Base-by-base conservation (phyloP, 2,797 vertebrate genomes). In the Anguilla marmorata region DNA sequence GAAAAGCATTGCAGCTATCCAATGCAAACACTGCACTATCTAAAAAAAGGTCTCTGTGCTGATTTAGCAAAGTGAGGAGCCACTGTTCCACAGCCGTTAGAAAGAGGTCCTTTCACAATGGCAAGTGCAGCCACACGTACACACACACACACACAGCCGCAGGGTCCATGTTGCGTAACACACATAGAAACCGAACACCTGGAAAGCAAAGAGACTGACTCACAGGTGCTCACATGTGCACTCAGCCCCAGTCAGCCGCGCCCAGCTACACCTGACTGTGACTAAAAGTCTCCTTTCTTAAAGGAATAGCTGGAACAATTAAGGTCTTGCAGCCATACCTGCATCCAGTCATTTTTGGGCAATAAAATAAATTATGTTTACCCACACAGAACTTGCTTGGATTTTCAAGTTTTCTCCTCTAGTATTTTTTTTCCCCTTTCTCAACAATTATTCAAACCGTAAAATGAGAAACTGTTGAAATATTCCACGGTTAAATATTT, bases 171-270 rank as follows among this genome's bases (percentile, higher is more conserved):
- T 94, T 90, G 91, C 90, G 85, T 69, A 93, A 93, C 66, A 86
- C 89, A 74, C 14, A 33, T 8, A 24, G 69, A 90, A 93, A 94
- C 89, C 86, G 0, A 90, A 94, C 72, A 87, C 90, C 9, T 11
- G 54, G 89, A 82, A 82, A 88, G 82, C 89, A 66, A 63, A 54
- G 84, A 84, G 63, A 88, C 86, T 56, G 91, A 88, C 92, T 90
- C 90, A 91, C 91, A 89, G 91, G 91, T 90, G 89, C 88, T 93
- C 91, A 91, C 88, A 93, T 91, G 92, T 91, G 91, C 89, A 90
- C 82, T 84, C 24, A 84, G 24, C 79, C 24, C 27, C 3, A 76
- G 41, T 37, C 14, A 3, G 72, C 76, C n/a, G 8, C 79, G 7
- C 79, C 45, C 79, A 82, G 79, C 9, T 45, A 50, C 79, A 48